Evolutionary conservation across 2,113 vertebrate genomes (phyloP).

Genomic region (Ranitomeya imitator): DNA sequence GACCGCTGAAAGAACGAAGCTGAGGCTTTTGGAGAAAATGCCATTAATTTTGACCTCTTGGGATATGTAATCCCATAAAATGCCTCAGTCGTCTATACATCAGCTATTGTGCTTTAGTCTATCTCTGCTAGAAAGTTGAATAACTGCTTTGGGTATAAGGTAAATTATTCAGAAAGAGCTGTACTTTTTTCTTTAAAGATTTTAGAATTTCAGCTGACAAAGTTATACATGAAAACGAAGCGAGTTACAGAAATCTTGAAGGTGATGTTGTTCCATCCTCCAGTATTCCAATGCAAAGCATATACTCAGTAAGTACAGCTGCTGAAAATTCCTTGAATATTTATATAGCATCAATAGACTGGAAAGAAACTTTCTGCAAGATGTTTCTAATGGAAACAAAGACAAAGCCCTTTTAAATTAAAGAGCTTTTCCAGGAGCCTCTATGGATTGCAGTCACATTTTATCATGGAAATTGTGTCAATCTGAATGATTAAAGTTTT

Average conservation of each 20-base stretch:
- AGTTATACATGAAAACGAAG: constrained; percentile 2
- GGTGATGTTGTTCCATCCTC: neutral
- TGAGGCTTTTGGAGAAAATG: constrained; percentile 7
- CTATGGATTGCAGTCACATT: neutral
- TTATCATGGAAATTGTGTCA: neutral
- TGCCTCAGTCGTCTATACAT: constrained; percentile 15
- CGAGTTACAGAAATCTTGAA: neutral
- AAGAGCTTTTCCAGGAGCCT: neutral
- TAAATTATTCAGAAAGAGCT: constrained; percentile 35
- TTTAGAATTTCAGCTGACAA: constrained; percentile 48
- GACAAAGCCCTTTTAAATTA: neutral
- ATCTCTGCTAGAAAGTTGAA: constrained; percentile 27
- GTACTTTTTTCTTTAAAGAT: neutral
- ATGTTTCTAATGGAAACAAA: neutral
- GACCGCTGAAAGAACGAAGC: constrained; percentile 27
- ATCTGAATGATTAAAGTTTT: neutral
- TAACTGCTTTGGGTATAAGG: constrained; percentile 32
- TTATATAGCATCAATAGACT: neutral
- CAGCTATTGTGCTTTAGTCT: constrained; percentile 1
- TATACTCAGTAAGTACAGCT: neutral
- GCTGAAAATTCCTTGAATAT: neutral
- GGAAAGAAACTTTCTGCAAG: neutral
- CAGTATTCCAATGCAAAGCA: neutral
- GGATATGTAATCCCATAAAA: constrained; percentile 14
- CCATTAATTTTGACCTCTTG: constrained; percentile 45